Base-by-base conservation (phyloP, 2,797 vertebrate species). In the Thalassophryne amazonica region DNA sequence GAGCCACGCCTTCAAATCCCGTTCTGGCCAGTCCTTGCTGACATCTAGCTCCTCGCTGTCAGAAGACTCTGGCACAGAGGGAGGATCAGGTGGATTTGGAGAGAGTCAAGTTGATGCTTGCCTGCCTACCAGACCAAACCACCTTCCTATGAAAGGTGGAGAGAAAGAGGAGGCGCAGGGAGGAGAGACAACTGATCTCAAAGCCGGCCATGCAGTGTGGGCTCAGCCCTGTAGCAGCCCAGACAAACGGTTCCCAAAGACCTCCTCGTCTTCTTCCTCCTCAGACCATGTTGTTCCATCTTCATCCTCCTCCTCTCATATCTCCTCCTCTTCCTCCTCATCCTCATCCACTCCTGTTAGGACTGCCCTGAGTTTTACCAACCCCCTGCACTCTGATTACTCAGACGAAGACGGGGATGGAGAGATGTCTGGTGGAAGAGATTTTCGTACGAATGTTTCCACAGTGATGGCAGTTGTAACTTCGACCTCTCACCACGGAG, bases 351-450 rank as follows among this genome's bases (percentile, higher is more conserved):
- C 81, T 7, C 69, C 90, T 0, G 66, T 80, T 60, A 87, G 92
- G 81, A 92, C 90, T 37, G 93, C 95, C 8, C 91, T 98, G 46
- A 92, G 94, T 83, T 99, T 99, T 83, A 98, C 94, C 69, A 98
- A 99, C 83, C 97, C 96, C 25, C 92, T 99, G 55, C 96, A 99
- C 74, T 94, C 94, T 0, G 95, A 97, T 71, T 93, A 94, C 83
- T 95, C 94, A 0, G 95, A 96, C 17, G 88, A 85, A 0, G 94
- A 95, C 35, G 92, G 72, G 2, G 94, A 94, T 0, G 89, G 90
- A 28, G 88, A 71, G 85, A 84, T 84, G 81, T 43, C 57, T 0
- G 80, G 55, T 3, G 53, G 39, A 7, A 74, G 58, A 49, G 76
- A 78, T 8, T 40, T 17, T 14, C 85, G 16, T 4, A 93, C 88